A percentile compares a stretch with the other conserved stretches of the same genome.
Evolutionary conservation across 92 coral and sea anemone genomes (phyloP).

Genomic region (Porites cylindrica): DNA sequence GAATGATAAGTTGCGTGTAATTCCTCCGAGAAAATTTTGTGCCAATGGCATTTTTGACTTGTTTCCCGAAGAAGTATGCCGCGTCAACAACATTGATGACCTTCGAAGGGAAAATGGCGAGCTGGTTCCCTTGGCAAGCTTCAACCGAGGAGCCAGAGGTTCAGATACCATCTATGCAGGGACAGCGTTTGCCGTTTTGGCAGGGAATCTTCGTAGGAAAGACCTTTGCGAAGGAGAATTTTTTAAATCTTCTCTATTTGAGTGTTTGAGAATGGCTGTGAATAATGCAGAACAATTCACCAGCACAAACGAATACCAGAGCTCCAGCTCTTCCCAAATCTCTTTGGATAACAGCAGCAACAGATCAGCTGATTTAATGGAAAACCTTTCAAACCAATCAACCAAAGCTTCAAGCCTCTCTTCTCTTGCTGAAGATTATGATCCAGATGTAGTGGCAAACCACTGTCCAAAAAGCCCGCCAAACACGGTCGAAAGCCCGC

Average conservation of each 20-base stretch:
- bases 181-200: not conserved
- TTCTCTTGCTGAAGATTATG: too few relatives aligned
- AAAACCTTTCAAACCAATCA: not conserved
- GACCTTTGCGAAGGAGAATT: too few relatives aligned
- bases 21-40: too few relatives aligned
- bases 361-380: not conserved
- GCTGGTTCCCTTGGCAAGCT: not conserved
- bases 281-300: slow-evolving; percentile 2
- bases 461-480: slow-evolving; percentile 12
- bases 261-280: not conserved
- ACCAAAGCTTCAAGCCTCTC: not conserved
- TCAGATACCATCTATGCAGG: too few relatives aligned
- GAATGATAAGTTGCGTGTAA: too few relatives aligned
- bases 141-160: not conserved
- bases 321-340: too few relatives aligned
- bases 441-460: too few relatives aligned
- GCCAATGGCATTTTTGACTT: too few relatives aligned
- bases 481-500: not conserved
- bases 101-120: slow-evolving; percentile 10
- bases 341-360: not conserved
- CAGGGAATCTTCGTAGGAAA: slow-evolving; percentile 23
- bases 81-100: not conserved
- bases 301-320: not conserved
- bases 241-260: slow-evolving; percentile 11
- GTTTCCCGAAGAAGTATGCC: too few relatives aligned